phyloP scores from a whole-genome alignment of 2,113 vertebrate species.

The Protomyctophum bolini region DNA sequence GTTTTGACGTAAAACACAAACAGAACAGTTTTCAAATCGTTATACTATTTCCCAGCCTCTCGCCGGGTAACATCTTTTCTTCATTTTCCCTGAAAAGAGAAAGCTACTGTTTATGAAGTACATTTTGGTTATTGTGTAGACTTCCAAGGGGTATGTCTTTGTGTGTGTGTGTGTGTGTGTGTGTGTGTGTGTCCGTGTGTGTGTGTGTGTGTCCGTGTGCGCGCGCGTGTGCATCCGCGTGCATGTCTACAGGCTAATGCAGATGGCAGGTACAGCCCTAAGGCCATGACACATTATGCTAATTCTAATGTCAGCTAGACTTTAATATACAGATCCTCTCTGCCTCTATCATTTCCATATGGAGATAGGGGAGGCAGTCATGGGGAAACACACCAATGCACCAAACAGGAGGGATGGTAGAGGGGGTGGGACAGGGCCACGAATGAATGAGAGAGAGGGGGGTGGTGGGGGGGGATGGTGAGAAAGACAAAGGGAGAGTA shows the following conservation, averaged over 20 bases:
- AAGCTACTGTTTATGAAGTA: not conserved
- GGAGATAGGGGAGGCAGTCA: constrained; percentile 65
- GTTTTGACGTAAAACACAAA: too few species aligned
- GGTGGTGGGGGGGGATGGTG: constrained; percentile 42
- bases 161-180: constrained; percentile 19
- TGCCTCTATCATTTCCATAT: constrained; percentile 98
- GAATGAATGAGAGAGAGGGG: constrained; percentile 6
- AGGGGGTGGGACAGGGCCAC: not conserved
- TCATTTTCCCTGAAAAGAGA: not conserved
- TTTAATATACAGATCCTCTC: constrained; percentile 99
- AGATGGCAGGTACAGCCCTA: constrained; percentile 98
- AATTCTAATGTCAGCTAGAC: constrained; percentile 99
- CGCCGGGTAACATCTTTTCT: too few species aligned
- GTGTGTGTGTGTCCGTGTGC: not conserved
- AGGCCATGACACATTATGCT: constrained; percentile 99
- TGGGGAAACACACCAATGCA: constrained; percentile 30
- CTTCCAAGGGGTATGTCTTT: constrained; percentile 19
- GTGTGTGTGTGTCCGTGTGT: not conserved
- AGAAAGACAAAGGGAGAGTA: constrained; percentile 36
- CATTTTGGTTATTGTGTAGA: constrained; percentile 29
- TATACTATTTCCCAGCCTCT: too few species aligned
- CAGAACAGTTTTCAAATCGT: too few species aligned
- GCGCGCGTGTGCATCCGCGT: constrained; percentile 12
- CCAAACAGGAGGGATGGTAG: not conserved
- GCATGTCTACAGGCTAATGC: constrained; percentile 89